Conservation (phyloP, 1,140 invertebrate species). For the Heliconius himera region DNA sequence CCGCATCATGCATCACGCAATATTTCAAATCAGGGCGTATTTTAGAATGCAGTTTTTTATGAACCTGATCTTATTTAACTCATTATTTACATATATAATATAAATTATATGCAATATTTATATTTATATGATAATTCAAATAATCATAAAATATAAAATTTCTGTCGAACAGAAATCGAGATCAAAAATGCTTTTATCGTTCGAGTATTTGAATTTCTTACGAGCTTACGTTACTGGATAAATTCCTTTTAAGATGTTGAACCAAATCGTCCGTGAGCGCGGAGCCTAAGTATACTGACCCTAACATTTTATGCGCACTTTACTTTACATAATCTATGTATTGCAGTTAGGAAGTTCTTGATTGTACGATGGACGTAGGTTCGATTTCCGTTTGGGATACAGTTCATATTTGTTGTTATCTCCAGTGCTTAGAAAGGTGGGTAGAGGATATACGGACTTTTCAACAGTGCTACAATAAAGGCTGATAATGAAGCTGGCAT, state of each 20-base stretch:
- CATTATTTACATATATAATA: no score
- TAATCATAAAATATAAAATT: constrained; percentile 62
- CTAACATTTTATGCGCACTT: constrained; percentile 50
- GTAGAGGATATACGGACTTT: no score
- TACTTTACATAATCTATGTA: constrained; percentile 46
- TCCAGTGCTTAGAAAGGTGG: no score
- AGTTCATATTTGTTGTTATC: background rate
- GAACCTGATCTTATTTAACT: no score
- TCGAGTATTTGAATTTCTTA: constrained; percentile 69
- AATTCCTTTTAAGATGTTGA: constrained; percentile 63
- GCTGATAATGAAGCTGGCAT: no score
- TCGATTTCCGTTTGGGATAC: background rate
- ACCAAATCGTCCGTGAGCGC: constrained; percentile 55
- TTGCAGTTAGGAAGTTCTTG: background rate
- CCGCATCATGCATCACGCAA: no score
- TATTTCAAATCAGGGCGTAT: no score
- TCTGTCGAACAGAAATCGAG: constrained; percentile 59
- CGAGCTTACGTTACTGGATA: constrained; percentile 64
- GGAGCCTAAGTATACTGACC: constrained; percentile 60
- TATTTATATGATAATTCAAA: background rate
- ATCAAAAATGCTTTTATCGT: constrained; percentile 72
- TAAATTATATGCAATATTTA: background rate
- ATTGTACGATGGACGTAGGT: background rate
- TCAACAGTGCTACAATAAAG: no score
- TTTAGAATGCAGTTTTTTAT: no score